A percentile compares a stretch with the other conserved stretches of the same genome.
These are phyloP conservation scores for Meloidogyne exigua DNA, from an alignment of 1,140 invertebrate species.

Conservation along the genomic window DNA sequence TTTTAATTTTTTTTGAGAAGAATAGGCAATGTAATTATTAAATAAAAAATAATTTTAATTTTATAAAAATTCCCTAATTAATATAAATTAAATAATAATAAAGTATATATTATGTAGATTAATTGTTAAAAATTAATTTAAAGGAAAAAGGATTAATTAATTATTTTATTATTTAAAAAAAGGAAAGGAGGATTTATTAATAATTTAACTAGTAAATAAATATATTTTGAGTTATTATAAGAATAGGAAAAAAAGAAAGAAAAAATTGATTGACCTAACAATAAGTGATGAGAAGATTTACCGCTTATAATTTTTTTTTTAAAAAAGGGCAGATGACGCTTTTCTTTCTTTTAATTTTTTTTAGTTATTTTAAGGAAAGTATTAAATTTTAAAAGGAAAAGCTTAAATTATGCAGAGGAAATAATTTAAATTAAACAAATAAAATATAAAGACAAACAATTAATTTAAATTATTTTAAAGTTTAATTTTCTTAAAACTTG, in stretches of 20 bases:
- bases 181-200: neutral
- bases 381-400: neutral
- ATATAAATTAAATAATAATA: too few relatives aligned
- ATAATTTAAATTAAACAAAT: too few relatives aligned
- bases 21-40: too few relatives aligned
- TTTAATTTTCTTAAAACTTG: too few relatives aligned
- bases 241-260: neutral
- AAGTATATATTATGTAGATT: neutral
- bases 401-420: too few relatives aligned
- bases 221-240: neutral
- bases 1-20: too few relatives aligned
- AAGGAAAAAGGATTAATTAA: neutral
- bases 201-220: too few relatives aligned
- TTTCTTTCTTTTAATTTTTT: neutral
- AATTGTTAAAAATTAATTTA: neutral
- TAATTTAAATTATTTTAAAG: too few relatives aligned
- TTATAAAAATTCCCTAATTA: too few relatives aligned
- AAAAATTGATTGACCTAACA: slow-evolving; percentile 5
- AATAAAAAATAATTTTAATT: too few relatives aligned
- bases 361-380: neutral
- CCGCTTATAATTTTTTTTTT: neutral
- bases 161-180: too few relatives aligned
- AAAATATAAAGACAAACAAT: too few relatives aligned
- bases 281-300: slow-evolving; percentile 5
- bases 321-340: neutral